phyloP scores from a whole-genome alignment of 2,797 vertebrate species.

The Labroides dimidiatus region DNA sequence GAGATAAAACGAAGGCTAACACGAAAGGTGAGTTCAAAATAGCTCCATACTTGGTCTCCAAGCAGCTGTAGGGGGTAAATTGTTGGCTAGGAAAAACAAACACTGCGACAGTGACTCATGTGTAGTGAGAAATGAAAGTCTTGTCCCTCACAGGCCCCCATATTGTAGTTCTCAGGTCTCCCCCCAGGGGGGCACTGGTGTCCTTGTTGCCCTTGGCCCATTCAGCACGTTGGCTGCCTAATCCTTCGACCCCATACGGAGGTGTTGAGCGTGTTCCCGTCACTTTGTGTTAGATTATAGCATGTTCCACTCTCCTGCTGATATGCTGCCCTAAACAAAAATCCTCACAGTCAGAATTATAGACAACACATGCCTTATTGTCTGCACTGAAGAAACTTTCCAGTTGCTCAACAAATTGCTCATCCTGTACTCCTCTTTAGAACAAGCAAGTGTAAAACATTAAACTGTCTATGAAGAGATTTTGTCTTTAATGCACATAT shows the following conservation, averaged over 20 bases:
- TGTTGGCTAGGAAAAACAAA: constrained; percentile 49
- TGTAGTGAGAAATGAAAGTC: constrained; percentile 30
- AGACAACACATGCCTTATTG: background rate
- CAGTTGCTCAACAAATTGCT: background rate
- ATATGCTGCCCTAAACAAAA: constrained; percentile 32
- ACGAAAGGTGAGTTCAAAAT: constrained; percentile 90
- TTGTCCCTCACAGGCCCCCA: constrained; percentile 6
- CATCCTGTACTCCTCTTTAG: background rate
- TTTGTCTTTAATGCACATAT: background rate
- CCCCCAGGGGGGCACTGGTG: constrained; percentile 43
- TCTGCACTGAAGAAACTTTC: background rate
- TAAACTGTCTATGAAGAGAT: background rate
- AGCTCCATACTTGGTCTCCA: constrained; percentile 32
- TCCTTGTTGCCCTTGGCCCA: constrained; percentile 70
- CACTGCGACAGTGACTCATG: constrained; percentile 52
- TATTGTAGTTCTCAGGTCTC: constrained; percentile 31
- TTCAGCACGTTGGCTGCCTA: constrained; percentile 61
- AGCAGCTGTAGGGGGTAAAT: constrained; percentile 26
- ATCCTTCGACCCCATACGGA: constrained; percentile 56
- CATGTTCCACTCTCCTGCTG: constrained; percentile 64
- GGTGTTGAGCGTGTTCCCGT: constrained; percentile 65
- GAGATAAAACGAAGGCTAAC: constrained; percentile 96
- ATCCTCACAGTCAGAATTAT: constrained; percentile 2
- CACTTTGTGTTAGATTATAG: constrained; percentile 61
- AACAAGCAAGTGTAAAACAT: background rate